Percentiles rank a stretch among this genome's conserved stretches.
Evolutionary conservation across 2,888 invertebrate genomes (phyloP).

Genomic region (Selenia dentaria): DNA sequence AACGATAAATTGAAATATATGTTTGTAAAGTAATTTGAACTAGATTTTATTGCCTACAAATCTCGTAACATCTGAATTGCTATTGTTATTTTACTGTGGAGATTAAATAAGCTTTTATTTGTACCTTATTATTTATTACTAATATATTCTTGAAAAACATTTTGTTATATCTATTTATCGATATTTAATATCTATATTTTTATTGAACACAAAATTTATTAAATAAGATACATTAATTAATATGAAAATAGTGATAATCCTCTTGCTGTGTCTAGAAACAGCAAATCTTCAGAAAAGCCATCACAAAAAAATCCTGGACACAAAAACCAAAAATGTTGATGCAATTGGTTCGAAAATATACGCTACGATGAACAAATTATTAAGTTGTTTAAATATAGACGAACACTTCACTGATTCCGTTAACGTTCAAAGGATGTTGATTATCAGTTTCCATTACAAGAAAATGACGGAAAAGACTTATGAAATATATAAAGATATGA

Average conservation of each 20-base stretch:
- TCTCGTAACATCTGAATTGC: no score
- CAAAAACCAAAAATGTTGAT: conserved; percentile 35
- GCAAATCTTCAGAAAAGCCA: conserved; percentile 25
- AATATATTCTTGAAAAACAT: neutral
- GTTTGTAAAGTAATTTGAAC: neutral
- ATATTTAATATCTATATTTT: neutral
- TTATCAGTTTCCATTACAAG: conserved; percentile 43
- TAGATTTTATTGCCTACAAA: conserved; percentile 6
- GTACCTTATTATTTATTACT: conserved; percentile 3
- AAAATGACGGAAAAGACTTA: conserved; percentile 39
- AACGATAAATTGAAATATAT: conserved; percentile 8
- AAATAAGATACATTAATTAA: conserved; percentile 12
- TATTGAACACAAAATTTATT: neutral
- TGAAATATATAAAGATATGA: conserved; percentile 33
- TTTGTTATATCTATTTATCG: no score
- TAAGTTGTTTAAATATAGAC: conserved; percentile 39
- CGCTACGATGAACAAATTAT: conserved; percentile 41
- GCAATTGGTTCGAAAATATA: conserved; percentile 38
- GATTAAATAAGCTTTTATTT: conserved; percentile 1
- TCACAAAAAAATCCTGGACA: conserved; percentile 20
- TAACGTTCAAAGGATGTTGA: conserved; percentile 36
- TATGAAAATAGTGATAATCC: conserved; percentile 11
- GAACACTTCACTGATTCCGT: conserved; percentile 28
- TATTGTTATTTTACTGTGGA: neutral
- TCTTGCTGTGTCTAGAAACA: conserved; percentile 16